phyloP scores from a whole-genome alignment of 1,140 invertebrate genomes.

The Drosophila sechellia region DNA sequence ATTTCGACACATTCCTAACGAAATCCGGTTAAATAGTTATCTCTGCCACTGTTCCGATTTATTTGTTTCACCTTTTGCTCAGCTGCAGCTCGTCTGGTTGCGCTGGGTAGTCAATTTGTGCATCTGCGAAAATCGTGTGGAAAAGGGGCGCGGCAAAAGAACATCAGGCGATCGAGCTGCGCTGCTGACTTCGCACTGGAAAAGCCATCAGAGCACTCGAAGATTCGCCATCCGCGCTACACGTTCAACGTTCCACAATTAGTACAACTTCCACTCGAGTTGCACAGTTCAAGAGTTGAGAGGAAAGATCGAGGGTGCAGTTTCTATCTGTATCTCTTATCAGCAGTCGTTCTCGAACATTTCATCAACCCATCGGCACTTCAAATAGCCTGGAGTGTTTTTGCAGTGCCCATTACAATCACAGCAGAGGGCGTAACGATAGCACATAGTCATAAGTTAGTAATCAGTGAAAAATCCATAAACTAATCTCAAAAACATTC shows the following conservation, averaged over 20 bases:
- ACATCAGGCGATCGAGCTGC: conserved; percentile 70
- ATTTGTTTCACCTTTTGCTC: conserved; percentile 16
- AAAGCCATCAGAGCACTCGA: conserved; percentile 8
- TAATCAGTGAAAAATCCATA: background rate
- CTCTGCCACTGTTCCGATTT: conserved; percentile 14
- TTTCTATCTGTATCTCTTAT: conserved; percentile 37
- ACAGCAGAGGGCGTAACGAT: conserved; percentile 5
- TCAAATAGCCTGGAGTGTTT: conserved; percentile 13
- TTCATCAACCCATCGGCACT: conserved; percentile 16
- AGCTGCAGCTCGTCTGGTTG: conserved; percentile 42
- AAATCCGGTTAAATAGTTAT: background rate
- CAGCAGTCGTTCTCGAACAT: conserved; percentile 38
- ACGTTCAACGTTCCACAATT: conserved; percentile 2
- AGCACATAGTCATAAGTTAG: background rate
- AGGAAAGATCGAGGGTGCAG: conserved; percentile 40
- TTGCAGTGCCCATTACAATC: background rate
- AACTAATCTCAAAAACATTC: background rate
- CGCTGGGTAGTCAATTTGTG: conserved; percentile 36
- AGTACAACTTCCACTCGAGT: conserved; percentile 15
- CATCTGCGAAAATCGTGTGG: conserved; percentile 36
- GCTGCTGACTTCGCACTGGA: conserved; percentile 47
- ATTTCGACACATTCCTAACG: background rate
- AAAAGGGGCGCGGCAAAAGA: conserved; percentile 37
- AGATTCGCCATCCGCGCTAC: background rate
- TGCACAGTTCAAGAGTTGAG: conserved; percentile 38